phyloP scores from a whole-genome alignment of 2,888 invertebrate genomes.

The Heteromyza rotundicornis region DNA sequence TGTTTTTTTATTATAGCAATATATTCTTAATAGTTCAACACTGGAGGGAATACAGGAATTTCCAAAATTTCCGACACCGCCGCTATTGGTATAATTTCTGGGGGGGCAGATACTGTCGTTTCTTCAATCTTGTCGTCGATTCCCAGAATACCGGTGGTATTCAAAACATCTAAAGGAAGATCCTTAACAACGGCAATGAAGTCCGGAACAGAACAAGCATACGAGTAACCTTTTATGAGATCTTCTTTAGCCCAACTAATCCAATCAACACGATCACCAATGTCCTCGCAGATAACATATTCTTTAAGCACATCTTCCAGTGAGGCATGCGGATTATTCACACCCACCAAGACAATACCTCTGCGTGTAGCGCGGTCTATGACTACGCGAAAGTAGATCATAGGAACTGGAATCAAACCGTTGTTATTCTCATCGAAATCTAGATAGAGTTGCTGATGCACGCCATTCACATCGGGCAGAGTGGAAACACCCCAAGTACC shows the following conservation, averaged over 20 bases:
- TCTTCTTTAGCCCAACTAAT: slow-evolving; percentile 47
- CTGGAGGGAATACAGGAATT: neutral
- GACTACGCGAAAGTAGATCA: slow-evolving; percentile 66
- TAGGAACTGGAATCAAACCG: slow-evolving; percentile 65
- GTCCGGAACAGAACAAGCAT: slow-evolving; percentile 50
- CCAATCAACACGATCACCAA: slow-evolving; percentile 47
- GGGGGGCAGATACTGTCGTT: too few species aligned
- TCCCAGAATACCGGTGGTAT: slow-evolving; percentile 43
- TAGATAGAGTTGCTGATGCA: slow-evolving; percentile 55
- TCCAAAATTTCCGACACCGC: too few species aligned
- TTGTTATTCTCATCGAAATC: slow-evolving; percentile 51
- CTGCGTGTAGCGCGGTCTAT: slow-evolving; percentile 60
- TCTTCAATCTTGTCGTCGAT: too few species aligned
- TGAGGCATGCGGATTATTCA: slow-evolving; percentile 57
- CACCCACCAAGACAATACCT: slow-evolving; percentile 67
- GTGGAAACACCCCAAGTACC: slow-evolving; percentile 67
- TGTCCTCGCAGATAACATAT: slow-evolving; percentile 50
- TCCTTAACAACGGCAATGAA: slow-evolving; percentile 43
- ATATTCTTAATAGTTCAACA: neutral
- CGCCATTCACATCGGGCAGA: slow-evolving; percentile 62
- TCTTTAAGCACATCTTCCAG: slow-evolving; percentile 40
- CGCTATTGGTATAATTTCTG: too few species aligned
- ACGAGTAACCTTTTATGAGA: slow-evolving; percentile 47
- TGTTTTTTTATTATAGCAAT: neutral
- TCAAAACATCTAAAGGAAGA: slow-evolving; percentile 41